These are phyloP conservation scores for Meteorus colon DNA, from an alignment of 2,888 invertebrate species.

Conservation along the genomic window DNA sequence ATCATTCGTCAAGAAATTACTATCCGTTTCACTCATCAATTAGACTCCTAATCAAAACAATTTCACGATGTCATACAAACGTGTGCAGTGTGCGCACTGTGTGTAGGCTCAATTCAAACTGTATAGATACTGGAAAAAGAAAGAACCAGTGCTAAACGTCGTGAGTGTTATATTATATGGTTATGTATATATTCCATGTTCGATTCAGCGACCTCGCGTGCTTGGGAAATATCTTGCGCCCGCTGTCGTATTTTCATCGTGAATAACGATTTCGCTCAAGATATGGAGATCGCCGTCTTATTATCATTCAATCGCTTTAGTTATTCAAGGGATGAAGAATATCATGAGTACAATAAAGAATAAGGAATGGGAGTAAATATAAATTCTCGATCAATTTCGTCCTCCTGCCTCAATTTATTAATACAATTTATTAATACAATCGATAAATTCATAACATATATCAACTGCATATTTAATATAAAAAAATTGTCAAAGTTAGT, in stretches of 20 bases:
- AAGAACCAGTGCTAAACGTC: background rate
- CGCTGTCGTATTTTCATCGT: constrained; percentile 35
- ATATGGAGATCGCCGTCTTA: constrained; percentile 18
- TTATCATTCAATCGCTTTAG: constrained; percentile 4
- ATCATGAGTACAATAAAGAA: background rate
- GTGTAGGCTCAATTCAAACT: background rate
- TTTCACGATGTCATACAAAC: background rate
- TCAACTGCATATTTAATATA: background rate
- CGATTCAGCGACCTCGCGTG: constrained; percentile 60
- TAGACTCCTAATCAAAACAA: background rate
- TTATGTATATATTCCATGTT: constrained; percentile 8
- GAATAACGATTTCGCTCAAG: constrained; percentile 36
- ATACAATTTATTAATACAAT: background rate
- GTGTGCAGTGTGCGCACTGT: background rate
- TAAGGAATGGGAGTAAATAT: background rate
- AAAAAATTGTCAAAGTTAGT: background rate
- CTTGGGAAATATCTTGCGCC: constrained; percentile 57
- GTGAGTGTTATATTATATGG: background rate
- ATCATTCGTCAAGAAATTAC: background rate
- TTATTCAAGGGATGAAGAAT: background rate
- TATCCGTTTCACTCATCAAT: constrained; percentile 11
- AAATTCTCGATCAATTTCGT: background rate
- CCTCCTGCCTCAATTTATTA: background rate
- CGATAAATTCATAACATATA: background rate
- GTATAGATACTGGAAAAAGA: background rate